Evolutionary conservation across 2,797 vertebrate species (phyloP), one percentile per base, ranked within the genome.

Genomic region (Sebastes itinus): DNA sequence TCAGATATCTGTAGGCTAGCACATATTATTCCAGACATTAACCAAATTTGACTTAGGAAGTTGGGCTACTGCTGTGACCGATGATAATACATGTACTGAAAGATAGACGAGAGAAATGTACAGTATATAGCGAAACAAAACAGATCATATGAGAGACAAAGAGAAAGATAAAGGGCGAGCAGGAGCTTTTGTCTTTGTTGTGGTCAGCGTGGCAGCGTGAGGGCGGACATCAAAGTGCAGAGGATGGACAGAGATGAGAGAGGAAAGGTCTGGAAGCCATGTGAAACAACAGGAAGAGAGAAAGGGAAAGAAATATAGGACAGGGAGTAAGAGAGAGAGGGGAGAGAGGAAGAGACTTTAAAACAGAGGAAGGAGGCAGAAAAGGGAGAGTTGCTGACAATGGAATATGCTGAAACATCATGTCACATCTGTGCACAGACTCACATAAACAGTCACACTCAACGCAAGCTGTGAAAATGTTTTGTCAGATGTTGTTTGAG

Each of bases 221-320:
- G 78, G 60, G 35, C 6, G 54, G 73, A 89, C 89, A 93, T 94
- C 90, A 94, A 93, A 94, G 90, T 23, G 79, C 54, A 73, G 73
- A 78, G 68, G 81, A 90, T 78, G 84, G 81, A 81, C 75, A 73
- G 86, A 92, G 83, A 92, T 78, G 89, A 87, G 77, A 88, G 84
- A 85, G 83, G 84, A 85, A 87, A 85, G 84, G 87, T 84, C 88
- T 92, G 94, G 77, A 74, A 82, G 80, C 78, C 90, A 91, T 87
- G 82, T 90, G 91, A 90, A 92, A 90, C 77, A 90, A 89, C 90
- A 92, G 81, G 81, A 90, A 86, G 82, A 81, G 68, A 77, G 63
- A 88, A 64, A 81, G 76, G 78, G 69, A 71, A 76, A 76, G 72
- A 59, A 79, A 62, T 55, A 75, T 25, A 72, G 55, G 65, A 72